Base-by-base conservation (phyloP, 2,888 invertebrate genomes). In the Eretmocerus hayati region DNA sequence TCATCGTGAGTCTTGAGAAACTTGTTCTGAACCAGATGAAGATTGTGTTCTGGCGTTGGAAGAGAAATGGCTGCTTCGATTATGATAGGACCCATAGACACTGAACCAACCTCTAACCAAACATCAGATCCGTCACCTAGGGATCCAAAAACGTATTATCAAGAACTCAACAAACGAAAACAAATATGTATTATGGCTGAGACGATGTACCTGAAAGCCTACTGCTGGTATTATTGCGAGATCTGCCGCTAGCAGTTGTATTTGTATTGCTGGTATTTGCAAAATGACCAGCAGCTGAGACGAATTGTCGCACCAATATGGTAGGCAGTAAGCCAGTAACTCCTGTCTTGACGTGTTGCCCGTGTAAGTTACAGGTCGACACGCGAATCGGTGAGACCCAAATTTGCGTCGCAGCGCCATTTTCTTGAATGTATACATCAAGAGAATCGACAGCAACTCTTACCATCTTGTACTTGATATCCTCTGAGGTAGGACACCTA, bases 331-430 rank as follows among this genome's bases (percentile, higher is more conserved):
- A 77, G 5, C 87, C 87, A 3, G 93, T 93, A 22, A 94, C 79
- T 2, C 95, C 95, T 3, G 87, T 85, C 58, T 89, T 87, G 26
- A 91, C 91, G 62, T 90, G 87, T 56, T 87, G 84, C 1, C 94
- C 93, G 64, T 96, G 95, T n/a, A 96, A 77, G 74, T 96, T 96
- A 65, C 96, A 96, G 40, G 86, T 89, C 19, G 93, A 85, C 52
- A 94, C 72, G 42, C 94, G 81, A 30, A 94, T 79, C 2, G 95
- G 94, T 18, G 89, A 90, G 59, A 91, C 77, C 89, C 90, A 90
- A 2, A 91, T 74, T 65, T 91, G 90, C 23, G 93, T 73, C 1
- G 91, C 89, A 3, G 91, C 88, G 36, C 90, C 90, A 30, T 82
- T 79, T 71, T 97, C 97, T 38, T 93, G 88, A 42, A 97, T 71